A percentile compares a stretch with the other conserved stretches of the same genome.
These are phyloP conservation scores for Dione vanillae DNA, from an alignment of 2,888 invertebrate genomes.

Conservation along the genomic window DNA sequence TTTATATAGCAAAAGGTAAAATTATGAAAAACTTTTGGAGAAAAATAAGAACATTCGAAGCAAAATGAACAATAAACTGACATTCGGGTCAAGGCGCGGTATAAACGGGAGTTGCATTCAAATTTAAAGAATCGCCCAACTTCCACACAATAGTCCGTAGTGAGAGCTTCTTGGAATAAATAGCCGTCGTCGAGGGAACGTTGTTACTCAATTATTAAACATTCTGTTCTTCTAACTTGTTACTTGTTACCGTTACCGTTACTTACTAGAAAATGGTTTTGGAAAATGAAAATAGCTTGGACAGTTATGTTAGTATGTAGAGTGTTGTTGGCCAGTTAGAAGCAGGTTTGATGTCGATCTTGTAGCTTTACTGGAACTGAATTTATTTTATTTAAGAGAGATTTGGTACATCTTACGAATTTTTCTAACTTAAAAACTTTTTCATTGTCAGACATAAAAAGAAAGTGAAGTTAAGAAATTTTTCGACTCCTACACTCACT, in stretches of 20 bases:
- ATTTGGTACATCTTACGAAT: too few relatives aligned
- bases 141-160: constrained; percentile 26
- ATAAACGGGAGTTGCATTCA: constrained; percentile 25
- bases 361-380: too few relatives aligned
- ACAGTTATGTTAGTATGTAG: background rate
- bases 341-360: too few relatives aligned
- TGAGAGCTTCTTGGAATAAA: constrained; percentile 16
- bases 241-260: too few relatives aligned
- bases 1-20: background rate
- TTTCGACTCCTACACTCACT: too few relatives aligned
- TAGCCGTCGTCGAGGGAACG: constrained; percentile 7
- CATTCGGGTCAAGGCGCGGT: constrained; percentile 34
- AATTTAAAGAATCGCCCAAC: constrained; percentile 29
- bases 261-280: background rate
- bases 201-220: constrained; percentile 25
- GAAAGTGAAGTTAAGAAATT: too few relatives aligned
- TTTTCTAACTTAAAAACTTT: too few relatives aligned
- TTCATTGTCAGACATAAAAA: too few relatives aligned
- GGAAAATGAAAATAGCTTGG: background rate
- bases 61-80: constrained; percentile 25
- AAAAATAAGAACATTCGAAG: constrained; percentile 16
- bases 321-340: too few relatives aligned
- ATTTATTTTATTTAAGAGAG: too few relatives aligned
- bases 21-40: constrained; percentile 6
- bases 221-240: background rate